These are phyloP conservation scores for Stenolophus ochropezus DNA, from an alignment of 2,888 invertebrate genomes.

Conservation along the genomic window DNA sequence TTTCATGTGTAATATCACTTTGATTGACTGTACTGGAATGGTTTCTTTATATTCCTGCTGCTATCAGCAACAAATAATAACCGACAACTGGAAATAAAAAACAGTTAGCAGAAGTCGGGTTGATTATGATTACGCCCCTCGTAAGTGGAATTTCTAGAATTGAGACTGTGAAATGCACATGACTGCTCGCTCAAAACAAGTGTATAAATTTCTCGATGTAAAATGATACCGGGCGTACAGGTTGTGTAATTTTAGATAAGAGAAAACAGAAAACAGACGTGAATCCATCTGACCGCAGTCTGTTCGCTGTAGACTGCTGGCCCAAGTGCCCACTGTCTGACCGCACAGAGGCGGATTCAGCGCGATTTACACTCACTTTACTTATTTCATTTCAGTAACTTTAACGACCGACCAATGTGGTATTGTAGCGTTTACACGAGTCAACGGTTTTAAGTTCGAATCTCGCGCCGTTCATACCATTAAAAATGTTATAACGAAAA, in stretches of 20 bases:
- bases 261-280: slow-evolving; percentile 41
- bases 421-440: too few relatives aligned
- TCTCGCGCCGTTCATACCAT: too few relatives aligned
- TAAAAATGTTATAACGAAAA: too few relatives aligned
- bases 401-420: too few relatives aligned
- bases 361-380: background rate
- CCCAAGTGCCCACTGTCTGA: slow-evolving; percentile 9
- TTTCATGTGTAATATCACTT: background rate
- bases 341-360: background rate
- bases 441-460: too few relatives aligned
- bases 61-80: background rate
- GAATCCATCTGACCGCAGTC: slow-evolving; percentile 23
- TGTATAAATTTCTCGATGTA: slow-evolving; percentile 47
- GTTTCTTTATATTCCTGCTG: background rate
- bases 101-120: background rate
- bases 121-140: background rate
- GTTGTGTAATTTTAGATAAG: slow-evolving; percentile 53
- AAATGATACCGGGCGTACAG: slow-evolving; percentile 40
- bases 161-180: slow-evolving; percentile 9
- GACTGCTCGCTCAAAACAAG: slow-evolving; percentile 14
- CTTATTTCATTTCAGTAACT: too few relatives aligned
- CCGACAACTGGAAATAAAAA: background rate
- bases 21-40: background rate
- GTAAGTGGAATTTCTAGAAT: background rate
- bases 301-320: slow-evolving; percentile 6